Conservation (phyloP, 2,888 invertebrate species). For the Odontothrips loti region DNA sequence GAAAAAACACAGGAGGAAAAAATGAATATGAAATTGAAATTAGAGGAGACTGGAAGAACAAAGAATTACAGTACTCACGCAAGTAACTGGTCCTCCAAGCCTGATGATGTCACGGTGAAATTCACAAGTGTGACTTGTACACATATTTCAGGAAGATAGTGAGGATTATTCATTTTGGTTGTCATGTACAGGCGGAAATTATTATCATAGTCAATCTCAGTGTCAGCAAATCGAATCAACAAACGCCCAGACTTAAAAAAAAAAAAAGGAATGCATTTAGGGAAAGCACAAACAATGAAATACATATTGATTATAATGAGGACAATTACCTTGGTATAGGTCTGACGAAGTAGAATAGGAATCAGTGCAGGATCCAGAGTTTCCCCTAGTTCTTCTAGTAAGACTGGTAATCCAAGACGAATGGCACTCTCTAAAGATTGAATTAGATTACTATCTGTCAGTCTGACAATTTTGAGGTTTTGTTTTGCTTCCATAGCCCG, state of each 20-base stretch:
- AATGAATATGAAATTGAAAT: constrained; percentile 27
- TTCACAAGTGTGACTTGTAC: constrained; percentile 90
- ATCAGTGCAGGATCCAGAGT: constrained; percentile 79
- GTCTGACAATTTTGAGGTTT: constrained; percentile 70
- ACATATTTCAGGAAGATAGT: constrained; percentile 88
- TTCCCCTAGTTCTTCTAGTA: constrained; percentile 86
- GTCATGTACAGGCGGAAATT: constrained; percentile 87
- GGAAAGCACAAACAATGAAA: constrained; percentile 31
- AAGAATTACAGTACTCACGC: constrained; percentile 61
- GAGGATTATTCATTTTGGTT: constrained; percentile 87
- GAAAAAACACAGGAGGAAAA: constrained; percentile 37
- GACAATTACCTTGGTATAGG: constrained; percentile 49
- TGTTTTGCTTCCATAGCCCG: constrained; percentile 77
- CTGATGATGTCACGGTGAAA: constrained; percentile 85
- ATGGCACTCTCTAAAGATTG: constrained; percentile 75
- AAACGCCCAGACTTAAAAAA: constrained; percentile 64
- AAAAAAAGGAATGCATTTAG: constrained; percentile 25
- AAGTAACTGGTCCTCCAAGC: constrained; percentile 85
- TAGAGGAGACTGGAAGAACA: constrained; percentile 19
- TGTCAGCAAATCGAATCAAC: constrained; percentile 79
- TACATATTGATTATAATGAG: constrained; percentile 16
- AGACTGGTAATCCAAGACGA: constrained; percentile 76
- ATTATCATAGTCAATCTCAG: constrained; percentile 80
- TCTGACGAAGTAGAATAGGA: constrained; percentile 77
- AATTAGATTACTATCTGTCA: constrained; percentile 71